These are phyloP conservation scores for Temnopleurus reevesii DNA, from an alignment of 53 echinoderm and acorn worm species.

Conservation along the genomic window DNA sequence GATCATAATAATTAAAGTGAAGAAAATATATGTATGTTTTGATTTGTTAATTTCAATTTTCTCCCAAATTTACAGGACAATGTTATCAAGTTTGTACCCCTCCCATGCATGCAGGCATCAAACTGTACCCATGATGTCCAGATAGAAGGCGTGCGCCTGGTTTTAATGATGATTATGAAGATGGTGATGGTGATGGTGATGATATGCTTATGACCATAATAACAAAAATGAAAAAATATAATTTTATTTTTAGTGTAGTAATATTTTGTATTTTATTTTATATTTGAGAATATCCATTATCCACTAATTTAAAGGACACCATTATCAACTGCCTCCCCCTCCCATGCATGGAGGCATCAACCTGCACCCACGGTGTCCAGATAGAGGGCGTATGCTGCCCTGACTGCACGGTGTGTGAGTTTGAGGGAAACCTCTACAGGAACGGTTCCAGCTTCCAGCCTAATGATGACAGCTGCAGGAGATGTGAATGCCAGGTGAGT, in stretches of 20 bases:
- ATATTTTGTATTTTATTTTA: too few relatives aligned
- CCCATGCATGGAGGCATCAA: conserved; percentile 63
- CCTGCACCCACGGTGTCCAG: conserved; percentile 74
- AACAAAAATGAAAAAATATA: too few relatives aligned
- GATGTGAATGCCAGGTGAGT: conserved; percentile 80
- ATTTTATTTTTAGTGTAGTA: too few relatives aligned
- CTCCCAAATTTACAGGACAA: conserved; percentile 43
- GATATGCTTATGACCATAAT: too few relatives aligned
- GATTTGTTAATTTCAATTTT: too few relatives aligned
- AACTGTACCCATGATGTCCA: conserved; percentile 69
- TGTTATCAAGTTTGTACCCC: conserved; percentile 56
- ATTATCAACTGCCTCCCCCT: conserved; percentile 66
- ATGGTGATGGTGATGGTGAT: background rate
- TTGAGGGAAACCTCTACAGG: conserved; percentile 74
- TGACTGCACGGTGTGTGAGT: conserved; percentile 78
- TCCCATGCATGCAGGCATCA: conserved; percentile 64
- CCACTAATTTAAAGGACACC: conserved; percentile 49
- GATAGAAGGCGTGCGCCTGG: conserved; percentile 70
- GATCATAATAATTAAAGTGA: too few relatives aligned
- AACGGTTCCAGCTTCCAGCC: conserved; percentile 73
- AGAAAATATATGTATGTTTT: too few relatives aligned
- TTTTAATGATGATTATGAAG: background rate
- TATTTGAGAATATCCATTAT: too few relatives aligned
- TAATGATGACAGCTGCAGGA: conserved; percentile 67
- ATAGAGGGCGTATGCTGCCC: conserved; percentile 81